Base-by-base conservation (phyloP, 2,888 invertebrate genomes). In the Gerris lacustris region DNA sequence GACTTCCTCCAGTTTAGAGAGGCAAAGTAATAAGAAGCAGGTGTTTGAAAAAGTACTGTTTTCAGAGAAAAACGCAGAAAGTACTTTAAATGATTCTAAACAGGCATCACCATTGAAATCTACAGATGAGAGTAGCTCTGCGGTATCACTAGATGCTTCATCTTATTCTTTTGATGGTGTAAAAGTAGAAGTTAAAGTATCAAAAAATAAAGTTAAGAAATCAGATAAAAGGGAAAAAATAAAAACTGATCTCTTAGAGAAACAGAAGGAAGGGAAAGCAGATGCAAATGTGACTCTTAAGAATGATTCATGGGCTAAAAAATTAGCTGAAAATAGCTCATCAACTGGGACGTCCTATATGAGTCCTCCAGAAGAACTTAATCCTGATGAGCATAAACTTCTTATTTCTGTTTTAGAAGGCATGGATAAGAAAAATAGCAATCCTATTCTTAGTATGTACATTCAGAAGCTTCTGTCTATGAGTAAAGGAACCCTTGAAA, bases 381-480 rank as follows among this genome's bases (percentile, higher is more conserved):
- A 72, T 43, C 72, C 74, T 66, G 69, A 69, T 9, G 72, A 75
- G 62, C 66, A 72, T 67, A 55, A 71, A 5, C 69, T 74, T 11
- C 9, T 75, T 15, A 68, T 70, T 9, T 55, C 66, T 11, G 45
- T 75, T 6, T 62, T 74, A 9, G 44, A 63, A 18, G 72, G 70
- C 63, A 68, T 74, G 11, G 72, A 72, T 6, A 63, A 63, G 31
- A 70, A 64, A 55, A 2, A 72, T 78, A 11, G 69, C 45, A 74
- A 74, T 66, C 71, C 72, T n/a, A 69, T 63, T n/a, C 75, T 84
- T 63, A 76, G 80, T 5, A 79, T 79, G 7, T 84, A 84, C 74
- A 81, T 86, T 5, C 80, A 82, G 70, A 81, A 82, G 73, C 77
- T 86, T 63, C 76, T 86, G 31, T 79, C 79, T n/a, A 84, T 85